phyloP scores from a whole-genome alignment of 2,113 vertebrate genomes.

The Salvelinus sp. region DNA sequence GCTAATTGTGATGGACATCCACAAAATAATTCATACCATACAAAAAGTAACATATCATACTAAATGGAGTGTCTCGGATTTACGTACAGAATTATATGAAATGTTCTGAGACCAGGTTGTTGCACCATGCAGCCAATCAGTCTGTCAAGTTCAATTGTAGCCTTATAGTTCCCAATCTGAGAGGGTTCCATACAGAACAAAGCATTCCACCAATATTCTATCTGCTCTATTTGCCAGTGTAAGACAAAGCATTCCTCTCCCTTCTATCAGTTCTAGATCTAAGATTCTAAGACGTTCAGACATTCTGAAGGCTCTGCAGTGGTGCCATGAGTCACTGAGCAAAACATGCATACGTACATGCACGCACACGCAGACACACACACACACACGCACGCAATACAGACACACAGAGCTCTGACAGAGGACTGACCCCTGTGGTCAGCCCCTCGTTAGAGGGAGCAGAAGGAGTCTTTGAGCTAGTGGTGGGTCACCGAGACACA shows the following conservation, averaged over 20 bases:
- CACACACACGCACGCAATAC: too few species aligned
- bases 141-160: background rate
- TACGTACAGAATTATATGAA: too few species aligned
- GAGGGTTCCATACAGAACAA: constrained; percentile 16
- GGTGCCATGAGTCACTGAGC: background rate
- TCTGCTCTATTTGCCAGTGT: constrained; percentile 21
- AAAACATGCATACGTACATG: background rate
- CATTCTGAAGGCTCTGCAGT: background rate
- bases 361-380: background rate
- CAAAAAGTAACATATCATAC: too few species aligned
- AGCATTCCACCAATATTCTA: background rate
- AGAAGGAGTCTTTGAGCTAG: constrained; percentile 35
- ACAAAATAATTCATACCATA: too few species aligned
- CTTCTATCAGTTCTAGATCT: too few species aligned
- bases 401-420: background rate
- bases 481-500: background rate
- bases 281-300: constrained; percentile 1
- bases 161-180: background rate
- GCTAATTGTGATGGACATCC: too few species aligned
- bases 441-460: constrained; percentile 17
- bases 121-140: background rate
- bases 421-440: constrained; percentile 14
- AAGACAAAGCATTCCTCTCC: background rate
- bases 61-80: too few species aligned
- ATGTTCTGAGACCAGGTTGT: background rate